These are phyloP conservation scores for Dasysyrphus albostriatus DNA, from an alignment of 2,888 invertebrate species.

Conservation along the genomic window DNA sequence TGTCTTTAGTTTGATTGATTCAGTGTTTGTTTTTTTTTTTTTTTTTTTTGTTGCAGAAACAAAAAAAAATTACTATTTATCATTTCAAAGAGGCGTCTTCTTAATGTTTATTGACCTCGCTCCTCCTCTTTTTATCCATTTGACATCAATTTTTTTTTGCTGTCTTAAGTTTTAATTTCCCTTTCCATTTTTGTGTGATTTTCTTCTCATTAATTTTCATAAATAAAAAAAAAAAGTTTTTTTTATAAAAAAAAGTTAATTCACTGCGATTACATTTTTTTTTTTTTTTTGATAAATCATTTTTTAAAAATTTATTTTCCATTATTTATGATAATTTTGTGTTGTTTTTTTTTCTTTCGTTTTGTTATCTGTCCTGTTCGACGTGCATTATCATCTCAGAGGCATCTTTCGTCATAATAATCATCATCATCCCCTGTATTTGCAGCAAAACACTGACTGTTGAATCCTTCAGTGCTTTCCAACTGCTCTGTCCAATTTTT, in stretches of 20 bases:
- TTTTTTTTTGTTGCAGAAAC: constrained; percentile 6
- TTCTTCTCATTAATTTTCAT: constrained; percentile 67
- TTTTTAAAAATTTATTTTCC: constrained; percentile 63
- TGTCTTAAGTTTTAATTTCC: constrained; percentile 2
- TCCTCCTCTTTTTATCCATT: constrained; percentile 11
- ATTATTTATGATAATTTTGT: constrained; percentile 61
- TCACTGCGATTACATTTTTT: constrained; percentile 44
- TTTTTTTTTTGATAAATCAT: constrained; percentile 26
- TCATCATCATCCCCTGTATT: constrained; percentile 1
- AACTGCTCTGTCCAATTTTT: constrained; percentile 30
- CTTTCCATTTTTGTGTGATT: constrained; percentile 39
- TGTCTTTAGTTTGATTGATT: constrained; percentile 43
- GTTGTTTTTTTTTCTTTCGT: background rate
- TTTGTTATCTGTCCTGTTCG: constrained; percentile 36
- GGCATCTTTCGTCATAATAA: constrained; percentile 29
- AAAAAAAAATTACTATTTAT: constrained; percentile 32
- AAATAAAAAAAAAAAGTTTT: constrained; percentile 26
- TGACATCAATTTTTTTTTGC: constrained; percentile 6
- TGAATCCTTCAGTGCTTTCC: constrained; percentile 12
- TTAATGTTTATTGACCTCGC: constrained; percentile 45
- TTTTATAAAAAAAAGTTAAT: constrained; percentile 38
- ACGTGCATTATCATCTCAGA: constrained; percentile 43
- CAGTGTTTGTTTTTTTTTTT: too few relatives aligned
- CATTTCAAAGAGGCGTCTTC: constrained; percentile 31
- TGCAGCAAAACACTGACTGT: constrained; percentile 37